Evolutionary conservation across 2,797 vertebrate species (phyloP), one percentile per base, ranked within the genome.

Genomic region (Gephyroberyx darwinii): DNA sequence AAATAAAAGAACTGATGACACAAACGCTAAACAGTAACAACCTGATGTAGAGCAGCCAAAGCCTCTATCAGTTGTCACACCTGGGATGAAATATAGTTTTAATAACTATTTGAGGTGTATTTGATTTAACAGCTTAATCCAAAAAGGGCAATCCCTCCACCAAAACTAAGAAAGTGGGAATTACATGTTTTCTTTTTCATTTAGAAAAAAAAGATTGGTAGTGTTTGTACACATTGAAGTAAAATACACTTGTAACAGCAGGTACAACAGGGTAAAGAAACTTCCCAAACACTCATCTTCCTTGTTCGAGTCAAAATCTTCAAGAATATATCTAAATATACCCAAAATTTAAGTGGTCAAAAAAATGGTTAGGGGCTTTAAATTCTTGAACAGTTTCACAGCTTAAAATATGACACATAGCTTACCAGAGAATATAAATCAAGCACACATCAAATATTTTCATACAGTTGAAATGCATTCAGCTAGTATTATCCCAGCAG

Each of bases 1-100:
- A 84, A 88, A 54, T 76, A 60, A 72, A 71, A 73, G 17, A 51
- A 75, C 45, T 60, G 26, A 75, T 80, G 53, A 74, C 59, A 75
- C 22, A 65, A 75, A 86, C 54, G 87, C 62, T 70, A 65, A 71
- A 78, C 55, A 53, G 58, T 37, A 60, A 70, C 50, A 17, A 69
- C 68, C 35, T 57, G 70, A 67, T 5, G 19, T 65, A 47, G 50
- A 78, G 68, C 77, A 67, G 63, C 59, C 16, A 26, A 69, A 84
- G 61, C 57, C 53, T 66, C 39, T 5, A n/a, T 64, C 71, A 69
- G 26, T 26, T 26, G 26, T 26, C 26, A 26, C 26, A 26, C 26
- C 26, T 26, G 26, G 26, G 58, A 77, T 73, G n/a, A 69, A 61
- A 72, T 50, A 41, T 33, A 0, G 33, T 35, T 57, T 8, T 5